Conservation (phyloP, 2,888 invertebrate species). For the Ochlodes sylvanus region DNA sequence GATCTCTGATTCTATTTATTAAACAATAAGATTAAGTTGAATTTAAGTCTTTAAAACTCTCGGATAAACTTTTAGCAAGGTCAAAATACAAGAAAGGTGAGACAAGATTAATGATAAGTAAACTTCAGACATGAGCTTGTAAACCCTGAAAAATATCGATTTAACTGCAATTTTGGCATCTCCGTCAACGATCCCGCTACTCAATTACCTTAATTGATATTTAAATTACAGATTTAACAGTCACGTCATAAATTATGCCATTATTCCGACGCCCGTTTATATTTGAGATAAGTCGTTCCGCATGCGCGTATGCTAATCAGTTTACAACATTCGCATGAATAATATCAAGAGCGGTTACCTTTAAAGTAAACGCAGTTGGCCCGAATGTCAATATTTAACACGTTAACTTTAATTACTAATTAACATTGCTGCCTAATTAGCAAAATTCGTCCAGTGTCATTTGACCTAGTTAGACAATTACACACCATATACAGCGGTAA, state of each 20-base stretch:
- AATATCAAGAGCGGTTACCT: slow-evolving; percentile 43
- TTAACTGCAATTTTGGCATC: too few relatives aligned
- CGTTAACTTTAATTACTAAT: slow-evolving; percentile 13
- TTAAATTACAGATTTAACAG: neutral
- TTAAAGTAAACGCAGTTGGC: slow-evolving; percentile 16
- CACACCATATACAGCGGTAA: neutral
- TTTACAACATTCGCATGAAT: slow-evolving; percentile 42
- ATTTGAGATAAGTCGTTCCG: slow-evolving; percentile 31
- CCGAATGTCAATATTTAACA: slow-evolving; percentile 28
- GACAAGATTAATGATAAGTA: neutral
- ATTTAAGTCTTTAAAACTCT: too few relatives aligned
- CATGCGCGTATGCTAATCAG: slow-evolving; percentile 41
- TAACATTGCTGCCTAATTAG: slow-evolving; percentile 15
- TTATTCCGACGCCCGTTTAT: slow-evolving; percentile 14
- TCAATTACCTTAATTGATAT: slow-evolving; percentile 1
- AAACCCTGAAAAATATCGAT: neutral
- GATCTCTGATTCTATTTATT: too few relatives aligned
- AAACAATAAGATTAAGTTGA: too few relatives aligned
- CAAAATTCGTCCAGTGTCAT: slow-evolving; percentile 12
- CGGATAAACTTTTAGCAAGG: too few relatives aligned
- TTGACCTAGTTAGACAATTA: neutral
- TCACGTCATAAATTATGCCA: slow-evolving; percentile 5
- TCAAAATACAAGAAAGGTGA: neutral
- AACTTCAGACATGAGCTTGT: neutral
- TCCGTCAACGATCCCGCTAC: neutral